These are phyloP conservation scores for Ischnus inquisitorius DNA, from an alignment of 2,888 invertebrate genomes.

Conservation along the genomic window DNA sequence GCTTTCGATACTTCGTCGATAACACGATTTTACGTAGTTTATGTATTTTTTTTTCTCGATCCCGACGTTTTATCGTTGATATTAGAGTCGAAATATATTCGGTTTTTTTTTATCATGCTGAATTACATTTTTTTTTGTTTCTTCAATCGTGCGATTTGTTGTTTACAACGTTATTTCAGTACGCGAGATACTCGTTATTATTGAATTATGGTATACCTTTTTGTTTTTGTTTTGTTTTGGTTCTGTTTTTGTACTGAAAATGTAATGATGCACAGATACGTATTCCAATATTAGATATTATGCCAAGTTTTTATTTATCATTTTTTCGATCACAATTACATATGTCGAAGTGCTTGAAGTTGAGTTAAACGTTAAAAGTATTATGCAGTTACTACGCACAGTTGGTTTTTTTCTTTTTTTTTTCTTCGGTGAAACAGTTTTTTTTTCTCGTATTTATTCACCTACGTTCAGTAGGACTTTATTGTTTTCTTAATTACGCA, in stretches of 20 bases:
- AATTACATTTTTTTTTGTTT: conserved; percentile 33
- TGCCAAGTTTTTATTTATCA: conserved; percentile 69
- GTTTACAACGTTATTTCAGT: conserved; percentile 69
- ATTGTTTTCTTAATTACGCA: conserved; percentile 20
- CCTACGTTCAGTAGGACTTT: conserved; percentile 45
- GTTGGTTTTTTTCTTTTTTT: background rate
- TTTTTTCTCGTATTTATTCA: conserved; percentile 48
- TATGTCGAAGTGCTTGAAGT: conserved; percentile 62
- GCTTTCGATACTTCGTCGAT: conserved; percentile 5
- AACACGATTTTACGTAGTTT: conserved; percentile 1
- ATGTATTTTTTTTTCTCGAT: conserved; percentile 3
- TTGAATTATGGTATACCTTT: conserved; percentile 66
- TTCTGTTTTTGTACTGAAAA: conserved; percentile 58
- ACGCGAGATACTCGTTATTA: conserved; percentile 54
- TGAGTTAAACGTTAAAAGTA: conserved; percentile 59
- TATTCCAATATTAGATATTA: conserved; percentile 62
- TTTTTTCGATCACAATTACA: conserved; percentile 71
- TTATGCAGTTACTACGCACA: conserved; percentile 60
- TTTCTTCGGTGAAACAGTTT: conserved; percentile 34
- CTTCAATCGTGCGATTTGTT: conserved; percentile 56
- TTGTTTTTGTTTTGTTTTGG: conserved; percentile 43
- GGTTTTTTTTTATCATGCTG: conserved; percentile 52
- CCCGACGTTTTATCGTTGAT: conserved; percentile 53
- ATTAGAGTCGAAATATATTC: conserved; percentile 51
- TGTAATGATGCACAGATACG: conserved; percentile 46